A percentile compares a stretch with the other conserved stretches of the same genome.
Conservation (phyloP, 2,888 invertebrate genomes). For the Leucozona laternaria region DNA sequence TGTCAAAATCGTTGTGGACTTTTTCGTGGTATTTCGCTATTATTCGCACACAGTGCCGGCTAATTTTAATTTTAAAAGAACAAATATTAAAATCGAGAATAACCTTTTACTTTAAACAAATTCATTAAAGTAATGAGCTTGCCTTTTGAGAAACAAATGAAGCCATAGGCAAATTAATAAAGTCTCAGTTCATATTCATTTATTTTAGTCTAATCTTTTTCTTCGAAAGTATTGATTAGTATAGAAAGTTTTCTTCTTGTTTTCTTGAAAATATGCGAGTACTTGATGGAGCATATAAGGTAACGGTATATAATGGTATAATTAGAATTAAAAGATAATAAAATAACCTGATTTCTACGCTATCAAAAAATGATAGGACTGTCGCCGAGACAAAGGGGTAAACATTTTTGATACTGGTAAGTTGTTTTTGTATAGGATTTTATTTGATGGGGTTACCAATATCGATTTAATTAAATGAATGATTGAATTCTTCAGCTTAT, state of each 20-base stretch:
- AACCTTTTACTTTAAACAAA: not conserved
- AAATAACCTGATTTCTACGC: constrained; percentile 2
- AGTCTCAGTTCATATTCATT: not conserved
- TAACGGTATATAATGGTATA: constrained; percentile 27
- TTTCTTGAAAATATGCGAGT: constrained; percentile 56
- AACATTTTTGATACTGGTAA: constrained; percentile 74
- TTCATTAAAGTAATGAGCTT: constrained; percentile 3
- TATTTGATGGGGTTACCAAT: not conserved
- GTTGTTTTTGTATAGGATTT: not conserved
- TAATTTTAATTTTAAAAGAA: not conserved
- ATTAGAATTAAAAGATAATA: not conserved
- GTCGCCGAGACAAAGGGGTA: constrained; percentile 65
- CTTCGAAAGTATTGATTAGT: constrained; percentile 62
- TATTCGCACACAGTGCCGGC: constrained; percentile 7
- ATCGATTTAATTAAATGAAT: constrained; percentile 26
- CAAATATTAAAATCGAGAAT: not conserved
- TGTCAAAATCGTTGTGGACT: constrained; percentile 23
- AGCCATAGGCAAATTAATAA: constrained; percentile 18
- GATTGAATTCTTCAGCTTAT: constrained; percentile 76
- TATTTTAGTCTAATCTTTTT: not conserved
- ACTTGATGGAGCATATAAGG: constrained; percentile 71
- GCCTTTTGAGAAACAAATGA: constrained; percentile 1
- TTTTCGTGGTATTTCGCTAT: constrained; percentile 1
- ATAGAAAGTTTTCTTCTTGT: constrained; percentile 17
- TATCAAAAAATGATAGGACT: constrained; percentile 58